phyloP scores from a whole-genome alignment of 2,797 vertebrate genomes.

The Siniperca undulata region DNA sequence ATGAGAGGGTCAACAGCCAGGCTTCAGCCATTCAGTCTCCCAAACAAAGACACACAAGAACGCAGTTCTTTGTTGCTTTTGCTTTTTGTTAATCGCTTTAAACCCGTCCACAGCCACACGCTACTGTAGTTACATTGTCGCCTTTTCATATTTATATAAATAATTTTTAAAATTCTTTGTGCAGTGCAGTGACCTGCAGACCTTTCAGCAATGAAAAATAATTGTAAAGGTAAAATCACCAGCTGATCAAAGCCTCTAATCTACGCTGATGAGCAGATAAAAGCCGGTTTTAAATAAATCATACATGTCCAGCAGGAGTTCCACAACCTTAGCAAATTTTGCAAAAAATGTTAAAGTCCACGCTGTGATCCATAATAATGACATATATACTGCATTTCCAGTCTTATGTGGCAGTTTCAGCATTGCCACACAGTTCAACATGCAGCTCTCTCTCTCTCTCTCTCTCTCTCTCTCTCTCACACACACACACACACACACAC shows the following conservation, averaged over 20 bases:
- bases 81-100: slow-evolving; percentile 8
- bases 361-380: background rate
- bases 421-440: slow-evolving; percentile 4
- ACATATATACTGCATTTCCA: background rate
- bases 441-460: background rate
- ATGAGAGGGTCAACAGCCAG: slow-evolving; percentile 16
- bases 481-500: background rate
- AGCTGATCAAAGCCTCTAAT: slow-evolving; percentile 4
- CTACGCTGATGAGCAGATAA: background rate
- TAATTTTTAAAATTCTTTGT: no score
- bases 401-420: slow-evolving; percentile 20
- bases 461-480: background rate
- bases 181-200: background rate
- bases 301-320: background rate
- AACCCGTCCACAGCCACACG: background rate
- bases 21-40: background rate
- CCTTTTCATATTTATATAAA: background rate
- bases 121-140: background rate
- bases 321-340: background rate
- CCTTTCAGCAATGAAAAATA: background rate
- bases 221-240: background rate
- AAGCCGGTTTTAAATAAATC: background rate
- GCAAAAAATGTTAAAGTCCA: background rate
- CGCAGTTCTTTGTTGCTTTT: background rate
- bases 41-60: background rate